Base-by-base conservation (phyloP, 2,113 vertebrate species). In the Lanius collurio region DNA sequence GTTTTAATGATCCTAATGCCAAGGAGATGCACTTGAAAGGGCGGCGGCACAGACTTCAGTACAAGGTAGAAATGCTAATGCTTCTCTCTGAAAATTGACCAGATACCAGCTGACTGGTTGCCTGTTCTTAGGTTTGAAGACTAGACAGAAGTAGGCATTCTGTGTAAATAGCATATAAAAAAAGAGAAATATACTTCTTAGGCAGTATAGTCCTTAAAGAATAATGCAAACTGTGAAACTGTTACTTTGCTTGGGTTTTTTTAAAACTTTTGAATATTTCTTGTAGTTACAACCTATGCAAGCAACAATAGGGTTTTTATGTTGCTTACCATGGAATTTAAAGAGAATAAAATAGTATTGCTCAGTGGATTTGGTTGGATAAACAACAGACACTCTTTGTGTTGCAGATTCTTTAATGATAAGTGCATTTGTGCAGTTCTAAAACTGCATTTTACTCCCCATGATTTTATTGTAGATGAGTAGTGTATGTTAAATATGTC, bases 11-110 rank as follows among this genome's bases (percentile, higher is more conserved):
- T 94, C 99, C 99, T 7, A 99, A 99, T 79, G 99, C 99, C 44
- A 99, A 99, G 93, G 99, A 99, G 93, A 99, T 99, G 99, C 99
- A 99, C 79, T 97, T 99, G 39, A 99, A 99, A 97, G 99, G 99
- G 20, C 98, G 99, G 26, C 94, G 99, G 33, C 99, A 99, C 97
- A 98, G 99, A 49, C 98, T 99, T 83, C 99, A 99, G 12, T 99
- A 99, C 94, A 99, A 99, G 98, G 99, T 95, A 55, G 31, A 56
- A 67, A 74, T 73, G 11, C 14, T 77, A 16, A 68, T 35, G 12
- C 7, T 62, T 80, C 33, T 55, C 3, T 60, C 27, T 85, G 50
- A 67, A 90, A 56, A 64, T 82, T 1, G 0, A 15, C 14, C 26
- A 57, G 20, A 13, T 73, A 6, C 6, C 52, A 56, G 44, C 67